Evolutionary conservation across 2,888 invertebrate species (phyloP).

Genomic region (Drosophila picticornis): DNA sequence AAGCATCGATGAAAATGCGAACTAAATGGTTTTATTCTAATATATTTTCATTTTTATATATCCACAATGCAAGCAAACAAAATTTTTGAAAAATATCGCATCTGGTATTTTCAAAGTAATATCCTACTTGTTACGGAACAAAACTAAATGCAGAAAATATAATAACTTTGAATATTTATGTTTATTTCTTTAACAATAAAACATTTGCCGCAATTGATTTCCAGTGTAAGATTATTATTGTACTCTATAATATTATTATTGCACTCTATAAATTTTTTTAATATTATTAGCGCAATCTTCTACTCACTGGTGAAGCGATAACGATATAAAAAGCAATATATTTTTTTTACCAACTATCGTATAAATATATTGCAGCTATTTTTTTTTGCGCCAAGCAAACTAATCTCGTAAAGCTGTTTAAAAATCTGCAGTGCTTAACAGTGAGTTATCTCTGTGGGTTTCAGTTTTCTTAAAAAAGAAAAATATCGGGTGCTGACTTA

Average conservation of each 20-base stretch:
- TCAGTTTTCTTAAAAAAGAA: background rate
- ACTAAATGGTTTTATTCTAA: too few species aligned
- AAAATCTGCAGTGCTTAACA: background rate
- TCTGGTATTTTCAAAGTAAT: background rate
- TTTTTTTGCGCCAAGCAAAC: too few species aligned
- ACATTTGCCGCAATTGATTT: background rate
- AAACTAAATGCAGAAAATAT: background rate
- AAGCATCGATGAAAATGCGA: background rate
- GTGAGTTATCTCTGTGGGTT: too few species aligned
- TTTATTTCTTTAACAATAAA: background rate
- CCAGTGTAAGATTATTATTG: background rate
- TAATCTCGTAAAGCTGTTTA: background rate
- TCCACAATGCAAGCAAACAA: background rate
- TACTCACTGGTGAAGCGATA: background rate
- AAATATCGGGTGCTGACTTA: background rate
- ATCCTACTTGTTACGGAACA: background rate
- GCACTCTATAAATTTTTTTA: too few species aligned
- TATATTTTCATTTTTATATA: too few species aligned
- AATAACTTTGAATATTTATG: background rate
- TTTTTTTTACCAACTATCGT: background rate
- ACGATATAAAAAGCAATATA: background rate
- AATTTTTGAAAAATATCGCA: too few species aligned
- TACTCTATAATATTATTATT: background rate
- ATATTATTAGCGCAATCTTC: background rate
- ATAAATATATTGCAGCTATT: background rate